Evolutionary conservation across 2,113 vertebrate genomes (phyloP), one percentile per base, ranked within the genome.

Genomic region (Epinephelus cyanopodus): DNA sequence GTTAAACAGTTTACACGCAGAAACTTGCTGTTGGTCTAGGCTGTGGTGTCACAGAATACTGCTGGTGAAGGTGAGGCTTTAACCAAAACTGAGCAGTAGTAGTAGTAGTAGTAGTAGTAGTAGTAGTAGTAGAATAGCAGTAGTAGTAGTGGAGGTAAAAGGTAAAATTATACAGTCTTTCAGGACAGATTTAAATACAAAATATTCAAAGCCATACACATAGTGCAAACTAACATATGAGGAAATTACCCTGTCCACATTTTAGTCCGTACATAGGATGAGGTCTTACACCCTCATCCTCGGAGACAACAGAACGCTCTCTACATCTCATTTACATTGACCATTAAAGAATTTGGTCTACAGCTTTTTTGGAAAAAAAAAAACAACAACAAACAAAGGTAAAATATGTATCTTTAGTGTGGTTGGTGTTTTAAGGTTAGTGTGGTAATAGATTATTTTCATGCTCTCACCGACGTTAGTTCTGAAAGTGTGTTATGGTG

Each of bases 171-270:
- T 77, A 84, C 64, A 79, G 5, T 82, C n/a, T 70, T 56, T 79
- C 60, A 85, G 63, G 27, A 78, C 72, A 81, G 23, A 76, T 82
- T 90, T 79, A 79, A 84, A 76, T 81, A 87, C 23, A 84, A 86
- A 90, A 85, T 79, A 84, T 79, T 74, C 25, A 75, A 89, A 92
- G 72, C 79, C 65, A 63, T 87, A 91, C 78, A 89, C 82, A 91
- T 79, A 93, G 90, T 95, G 94, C 91, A 93, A 92, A 93, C 81
- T 85, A 90, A 67, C 13, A 91, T 79, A 89, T 84, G 65, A 93
- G 82, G 66, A 92, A 91, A 87, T 74, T 19, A 91, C 42, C 85
- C 81, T 81, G 84, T 89, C 76, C 81, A 82, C 69, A 77, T 69
- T 60, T 57, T n/a, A 57, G 33, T 90, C 48, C 54, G 60, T 53